Evolutionary conservation across 2,888 invertebrate species (phyloP), one percentile per base, ranked within the genome.

Genomic region (Chymomyza amoena): DNA sequence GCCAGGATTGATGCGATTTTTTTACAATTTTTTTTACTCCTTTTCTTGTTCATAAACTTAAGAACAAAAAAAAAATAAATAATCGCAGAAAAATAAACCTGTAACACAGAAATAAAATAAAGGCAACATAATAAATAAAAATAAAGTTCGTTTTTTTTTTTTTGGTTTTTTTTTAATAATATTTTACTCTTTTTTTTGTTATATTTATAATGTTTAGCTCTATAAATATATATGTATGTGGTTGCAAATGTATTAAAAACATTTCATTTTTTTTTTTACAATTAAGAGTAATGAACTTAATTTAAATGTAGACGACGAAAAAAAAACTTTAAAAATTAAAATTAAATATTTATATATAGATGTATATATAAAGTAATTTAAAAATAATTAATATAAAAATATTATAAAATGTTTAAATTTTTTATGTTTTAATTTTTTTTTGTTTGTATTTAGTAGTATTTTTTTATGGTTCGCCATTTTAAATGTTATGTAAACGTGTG

Each of bases 261-360:
- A 57, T 54, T 66, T 67, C 32, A 18, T 16, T 54, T 18, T 54
- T 54, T 54, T 54, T 54, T 54, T 54, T 54, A 54, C 54, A 54
- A 71, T 66, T 61, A 76, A 78, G 72, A 71, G 75, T 84, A 83
- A 80, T 88, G 80, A 88, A 88, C 89, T 89, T 88, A 88, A 80
- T 62, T 72, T 77, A 64, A 77, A 84, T 77, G 81, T 81, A 87
- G 77, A 81, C 78, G 84, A 87, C 79, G 73, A 79, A 70, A 73
- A 71, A 73, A 66, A 78, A 78, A 78, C 39, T 45, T 45, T 45
- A 45, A 45, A 45, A 45, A 45, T 45, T 45, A 45, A 45, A 45
- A 45, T 45, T 45, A 32, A 32, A 32, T 32, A 32, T 32, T 32
- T 32, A 32, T 32, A 32, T 32, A 32, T 32, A 28, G 6, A 32